phyloP scores from a whole-genome alignment of 2,888 invertebrate genomes.

The Stictocephala bisonia region DNA sequence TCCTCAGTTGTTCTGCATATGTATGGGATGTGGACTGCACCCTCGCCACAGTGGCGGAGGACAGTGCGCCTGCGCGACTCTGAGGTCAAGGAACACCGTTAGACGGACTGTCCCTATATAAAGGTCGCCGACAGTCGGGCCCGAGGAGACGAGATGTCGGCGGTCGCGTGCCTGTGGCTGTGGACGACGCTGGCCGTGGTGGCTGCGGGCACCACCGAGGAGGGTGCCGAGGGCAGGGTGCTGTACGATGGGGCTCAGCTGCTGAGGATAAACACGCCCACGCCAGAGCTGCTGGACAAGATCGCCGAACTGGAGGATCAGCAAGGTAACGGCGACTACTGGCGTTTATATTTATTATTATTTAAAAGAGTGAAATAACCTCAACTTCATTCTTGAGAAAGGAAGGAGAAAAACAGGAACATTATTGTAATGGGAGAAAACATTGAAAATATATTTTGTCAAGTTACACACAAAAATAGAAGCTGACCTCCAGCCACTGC shows the following conservation, averaged over 20 bases:
- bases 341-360: no score
- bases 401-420: no score
- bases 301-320: slow-evolving; percentile 69
- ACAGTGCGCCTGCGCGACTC: background rate
- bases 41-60: background rate
- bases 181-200: background rate
- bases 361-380: no score
- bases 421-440: no score
- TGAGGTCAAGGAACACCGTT: background rate
- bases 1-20: no score
- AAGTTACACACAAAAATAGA: no score
- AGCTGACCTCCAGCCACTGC: no score
- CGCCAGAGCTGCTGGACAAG: slow-evolving; percentile 68
- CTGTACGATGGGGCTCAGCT: slow-evolving; percentile 82
- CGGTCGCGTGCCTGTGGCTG: slow-evolving; percentile 1
- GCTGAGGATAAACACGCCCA: slow-evolving; percentile 74
- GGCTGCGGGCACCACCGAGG: background rate
- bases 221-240: slow-evolving; percentile 62
- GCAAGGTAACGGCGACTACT: slow-evolving; percentile 68
- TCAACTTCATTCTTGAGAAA: no score
- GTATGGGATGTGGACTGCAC: background rate
- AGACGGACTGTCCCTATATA: background rate
- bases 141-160: background rate
- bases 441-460: no score
- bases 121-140: no score